phyloP scores from a whole-genome alignment of 2,113 vertebrate genomes.

The Istiophorus platypterus region DNA sequence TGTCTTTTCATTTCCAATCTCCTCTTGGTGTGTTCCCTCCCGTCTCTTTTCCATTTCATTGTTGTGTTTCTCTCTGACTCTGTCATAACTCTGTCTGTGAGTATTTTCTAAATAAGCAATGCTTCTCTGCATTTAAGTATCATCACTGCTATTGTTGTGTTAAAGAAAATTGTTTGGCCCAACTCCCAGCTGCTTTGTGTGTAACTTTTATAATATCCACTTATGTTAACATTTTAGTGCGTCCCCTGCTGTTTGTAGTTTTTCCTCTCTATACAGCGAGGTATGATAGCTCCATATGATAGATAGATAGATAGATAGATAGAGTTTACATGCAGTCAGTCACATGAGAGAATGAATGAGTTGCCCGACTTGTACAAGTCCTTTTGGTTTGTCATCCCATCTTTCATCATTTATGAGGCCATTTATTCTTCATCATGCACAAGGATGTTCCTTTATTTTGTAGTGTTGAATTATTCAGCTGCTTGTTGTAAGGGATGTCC shows the following conservation, averaged over 20 bases:
- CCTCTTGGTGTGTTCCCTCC: conserved; percentile 16
- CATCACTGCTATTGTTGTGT: conserved; percentile 44
- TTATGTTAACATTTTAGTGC: conserved; percentile 22
- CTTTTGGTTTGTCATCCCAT: conserved; percentile 43
- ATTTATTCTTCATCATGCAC: conserved; percentile 70
- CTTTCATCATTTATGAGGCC: conserved; percentile 71
- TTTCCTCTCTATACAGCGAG: not conserved
- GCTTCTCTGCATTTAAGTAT: conserved; percentile 44
- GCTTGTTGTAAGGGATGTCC: conserved; percentile 68
- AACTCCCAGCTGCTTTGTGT: conserved; percentile 54
- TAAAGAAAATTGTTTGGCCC: conserved; percentile 61
- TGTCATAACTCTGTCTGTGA: conserved; percentile 38
- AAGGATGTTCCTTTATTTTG: conserved; percentile 77
- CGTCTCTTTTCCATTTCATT: conserved; percentile 23
- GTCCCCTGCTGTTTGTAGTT: conserved; percentile 4
- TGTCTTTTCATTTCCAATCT: conserved; percentile 75
- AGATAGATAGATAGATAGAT: no score
- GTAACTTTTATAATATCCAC: conserved; percentile 45
- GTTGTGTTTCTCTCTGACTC: conserved; percentile 34
- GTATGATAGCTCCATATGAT: not conserved
- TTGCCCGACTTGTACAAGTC: conserved; percentile 5
- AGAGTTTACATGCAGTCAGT: conserved; percentile 8
- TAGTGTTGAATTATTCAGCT: conserved; percentile 77
- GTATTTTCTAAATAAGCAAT: conserved; percentile 62
- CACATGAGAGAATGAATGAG: conserved; percentile 36